Conservation (phyloP, 1,140 invertebrate species). For the Orussus abietinus region DNA sequence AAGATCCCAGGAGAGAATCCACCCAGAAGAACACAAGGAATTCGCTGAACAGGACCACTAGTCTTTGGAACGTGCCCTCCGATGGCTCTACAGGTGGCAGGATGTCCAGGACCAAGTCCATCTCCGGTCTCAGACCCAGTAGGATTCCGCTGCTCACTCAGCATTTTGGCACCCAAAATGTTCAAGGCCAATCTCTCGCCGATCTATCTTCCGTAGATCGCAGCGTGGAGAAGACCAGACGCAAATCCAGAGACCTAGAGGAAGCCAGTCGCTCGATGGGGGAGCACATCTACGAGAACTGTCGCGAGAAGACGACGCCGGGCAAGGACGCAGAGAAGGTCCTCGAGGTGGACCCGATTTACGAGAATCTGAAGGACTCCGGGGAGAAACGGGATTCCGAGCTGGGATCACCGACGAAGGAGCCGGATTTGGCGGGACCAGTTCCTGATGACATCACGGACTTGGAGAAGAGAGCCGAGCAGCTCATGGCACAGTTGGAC, state of each 20-base stretch:
- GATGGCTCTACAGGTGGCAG: constrained; percentile 16
- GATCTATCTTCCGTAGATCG: constrained; percentile 47
- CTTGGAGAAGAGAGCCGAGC: constrained; percentile 39
- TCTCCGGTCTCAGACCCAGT: constrained; percentile 35
- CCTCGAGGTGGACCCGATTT: constrained; percentile 23
- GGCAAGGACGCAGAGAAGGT: not conserved
- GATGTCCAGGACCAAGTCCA: constrained; percentile 21
- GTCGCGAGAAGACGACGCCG: constrained; percentile 23
- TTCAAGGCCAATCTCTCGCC: constrained; percentile 41
- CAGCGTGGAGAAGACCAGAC: constrained; percentile 24
- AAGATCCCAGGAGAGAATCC: constrained; percentile 1
- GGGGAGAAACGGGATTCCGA: constrained; percentile 3
- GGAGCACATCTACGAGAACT: constrained; percentile 45
- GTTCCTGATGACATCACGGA: constrained; percentile 21
- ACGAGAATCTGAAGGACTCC: constrained; percentile 28
- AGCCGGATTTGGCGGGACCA: constrained; percentile 9
- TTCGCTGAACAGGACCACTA: constrained; percentile 37
- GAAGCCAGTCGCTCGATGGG: constrained; percentile 38
- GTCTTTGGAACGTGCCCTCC: constrained; percentile 40
- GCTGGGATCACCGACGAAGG: constrained; percentile 7
- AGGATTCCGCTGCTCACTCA: constrained; percentile 43
- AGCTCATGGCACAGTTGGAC: constrained; percentile 41
- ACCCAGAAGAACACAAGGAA: constrained; percentile 6
- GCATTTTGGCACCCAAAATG: constrained; percentile 12
- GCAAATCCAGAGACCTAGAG: constrained; percentile 18